Percentiles rank a stretch among this genome's conserved stretches.
phyloP scores from a whole-genome alignment of 2,888 invertebrate genomes.

The Venusia cambrica region DNA sequence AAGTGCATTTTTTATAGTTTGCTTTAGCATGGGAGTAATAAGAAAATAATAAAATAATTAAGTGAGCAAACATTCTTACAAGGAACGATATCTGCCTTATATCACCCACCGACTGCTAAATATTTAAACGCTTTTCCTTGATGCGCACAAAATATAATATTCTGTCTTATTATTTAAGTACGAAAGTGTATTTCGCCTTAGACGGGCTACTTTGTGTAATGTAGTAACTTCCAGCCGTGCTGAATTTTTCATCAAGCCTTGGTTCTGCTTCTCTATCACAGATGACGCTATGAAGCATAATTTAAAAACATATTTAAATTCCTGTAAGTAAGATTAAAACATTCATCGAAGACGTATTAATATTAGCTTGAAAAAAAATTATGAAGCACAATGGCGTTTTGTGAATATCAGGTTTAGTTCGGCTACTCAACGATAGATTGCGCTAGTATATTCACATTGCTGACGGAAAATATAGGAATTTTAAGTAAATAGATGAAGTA shows the following conservation, averaged over 20 bases:
- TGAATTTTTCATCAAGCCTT: constrained; percentile 57
- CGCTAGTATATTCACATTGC: too few species aligned
- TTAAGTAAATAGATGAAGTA: too few species aligned
- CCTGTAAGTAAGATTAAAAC: too few species aligned
- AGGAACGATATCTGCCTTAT: constrained; percentile 50
- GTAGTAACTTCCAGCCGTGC: constrained; percentile 57
- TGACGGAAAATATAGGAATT: too few species aligned
- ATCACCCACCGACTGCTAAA: constrained; percentile 53
- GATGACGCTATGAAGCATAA: constrained; percentile 10
- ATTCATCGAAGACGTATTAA: too few species aligned
- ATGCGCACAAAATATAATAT: constrained; percentile 31
- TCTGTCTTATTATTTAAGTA: constrained; percentile 30
- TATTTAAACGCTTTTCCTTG: constrained; percentile 63
- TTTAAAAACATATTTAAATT: too few species aligned
- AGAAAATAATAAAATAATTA: constrained; percentile 37
- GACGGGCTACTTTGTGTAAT: constrained; percentile 44
- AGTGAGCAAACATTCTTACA: constrained; percentile 35
- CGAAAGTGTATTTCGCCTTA: constrained; percentile 41
- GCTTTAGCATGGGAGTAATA: constrained; percentile 10
- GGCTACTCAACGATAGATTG: constrained; percentile 24
- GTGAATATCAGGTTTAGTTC: background rate
- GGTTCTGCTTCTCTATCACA: constrained; percentile 35
- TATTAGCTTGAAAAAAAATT: too few species aligned
- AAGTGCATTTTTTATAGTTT: constrained; percentile 23
- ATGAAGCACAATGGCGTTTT: background rate